Evolutionary conservation across 1,140 invertebrate genomes (phyloP).

Genomic region (Akabosia matsudoensis): DNA sequence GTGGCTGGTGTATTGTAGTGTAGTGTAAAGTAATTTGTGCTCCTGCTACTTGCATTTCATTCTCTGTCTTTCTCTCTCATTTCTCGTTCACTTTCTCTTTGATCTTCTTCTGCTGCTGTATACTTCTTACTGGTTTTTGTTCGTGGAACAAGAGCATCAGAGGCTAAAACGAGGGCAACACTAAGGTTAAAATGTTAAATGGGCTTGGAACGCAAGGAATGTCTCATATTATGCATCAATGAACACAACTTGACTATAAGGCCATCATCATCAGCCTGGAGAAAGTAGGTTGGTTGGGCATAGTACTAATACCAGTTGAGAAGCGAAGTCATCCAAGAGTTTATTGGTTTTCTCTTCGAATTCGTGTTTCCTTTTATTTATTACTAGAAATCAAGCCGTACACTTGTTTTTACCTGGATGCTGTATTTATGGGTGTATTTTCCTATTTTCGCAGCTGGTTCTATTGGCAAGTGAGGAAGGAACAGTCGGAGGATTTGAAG

Average conservation of each 20-base stretch:
- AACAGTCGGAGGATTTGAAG: constrained; percentile 36
- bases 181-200: neutral
- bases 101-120: no score
- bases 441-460: constrained; percentile 39
- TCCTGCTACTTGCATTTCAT: no score
- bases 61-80: no score
- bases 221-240: neutral
- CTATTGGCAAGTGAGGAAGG: constrained; percentile 46
- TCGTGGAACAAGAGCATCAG: neutral
- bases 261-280: neutral
- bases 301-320: no score
- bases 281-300: no score
- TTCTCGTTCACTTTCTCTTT: no score
- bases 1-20: neutral
- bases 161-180: neutral
- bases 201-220: constrained; percentile 7
- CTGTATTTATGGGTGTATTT: neutral
- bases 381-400: no score
- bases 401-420: no score
- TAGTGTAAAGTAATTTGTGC: neutral
- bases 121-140: no score
- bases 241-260: constrained; percentile 14
- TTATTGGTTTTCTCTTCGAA: no score
- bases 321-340: no score
- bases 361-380: no score